Evolutionary conservation across 37 sponge, comb jelly and placozoan species (phyloP).

Genomic region (Chondrosia reniformis): DNA sequence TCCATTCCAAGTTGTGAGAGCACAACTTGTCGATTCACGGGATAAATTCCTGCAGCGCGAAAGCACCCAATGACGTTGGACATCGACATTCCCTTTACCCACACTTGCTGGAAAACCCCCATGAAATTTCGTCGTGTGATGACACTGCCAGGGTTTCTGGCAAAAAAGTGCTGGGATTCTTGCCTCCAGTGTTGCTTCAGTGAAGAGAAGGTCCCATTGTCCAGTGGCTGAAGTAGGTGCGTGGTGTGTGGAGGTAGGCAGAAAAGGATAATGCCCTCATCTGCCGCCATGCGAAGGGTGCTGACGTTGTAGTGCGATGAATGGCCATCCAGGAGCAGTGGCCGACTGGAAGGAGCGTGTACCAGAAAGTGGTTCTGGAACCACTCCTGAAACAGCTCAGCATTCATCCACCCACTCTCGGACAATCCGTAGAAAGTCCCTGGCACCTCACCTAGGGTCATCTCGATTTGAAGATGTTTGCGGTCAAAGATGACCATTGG

Average conservation of each 20-base stretch:
- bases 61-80: slow-evolving; percentile 39
- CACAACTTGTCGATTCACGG: slow-evolving; percentile 10
- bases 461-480: not conserved
- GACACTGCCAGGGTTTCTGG: slow-evolving; percentile 18
- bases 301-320: slow-evolving; percentile 11
- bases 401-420: slow-evolving; percentile 18
- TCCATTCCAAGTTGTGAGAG: too few species aligned
- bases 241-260: slow-evolving; percentile 24
- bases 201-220: not conserved
- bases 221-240: slow-evolving; percentile 26
- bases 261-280: slow-evolving; percentile 5
- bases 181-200: not conserved
- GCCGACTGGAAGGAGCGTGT: slow-evolving; percentile 17
- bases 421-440: slow-evolving; percentile 13
- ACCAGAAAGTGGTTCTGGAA: slow-evolving; percentile 17
- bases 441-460: slow-evolving; percentile 13
- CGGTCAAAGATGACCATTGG: slow-evolving; percentile 1
- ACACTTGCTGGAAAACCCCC: slow-evolving; percentile 25
- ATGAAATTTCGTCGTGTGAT: slow-evolving; percentile 20
- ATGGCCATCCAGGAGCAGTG: slow-evolving; percentile 16
- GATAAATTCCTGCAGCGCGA: slow-evolving; percentile 32
- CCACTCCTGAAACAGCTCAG: slow-evolving; percentile 22
- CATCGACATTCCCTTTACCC: slow-evolving; percentile 35
- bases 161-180: not conserved
- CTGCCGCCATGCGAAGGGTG: slow-evolving; percentile 5